Evolutionary conservation across 1,140 invertebrate genomes (phyloP), one percentile per base, ranked within the genome.

Genomic region (Globodera rostochiensis): DNA sequence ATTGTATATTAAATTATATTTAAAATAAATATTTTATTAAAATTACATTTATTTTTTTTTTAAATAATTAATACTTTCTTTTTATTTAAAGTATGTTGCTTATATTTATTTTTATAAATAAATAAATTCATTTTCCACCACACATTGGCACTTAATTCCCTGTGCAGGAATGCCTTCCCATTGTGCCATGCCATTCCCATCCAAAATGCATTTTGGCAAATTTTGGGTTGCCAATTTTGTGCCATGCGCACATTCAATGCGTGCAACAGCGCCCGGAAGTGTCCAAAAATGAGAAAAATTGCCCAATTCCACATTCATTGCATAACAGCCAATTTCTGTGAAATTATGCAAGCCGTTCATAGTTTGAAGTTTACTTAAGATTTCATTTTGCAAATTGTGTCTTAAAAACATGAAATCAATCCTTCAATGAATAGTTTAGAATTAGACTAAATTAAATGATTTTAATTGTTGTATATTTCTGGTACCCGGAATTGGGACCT

Each of bases 191-290:
- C 57, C 57, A 64, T 64, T 64, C 19, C 15, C 11, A 19, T 64
- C 57, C 57, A 64, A 64, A 64, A 64, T 64, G 57, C 57, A 64
- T 64, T 64, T 64, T 64, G 57, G 57, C 57, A 64, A 64, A 13
- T 13, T 64, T 64, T 64, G 13, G 19, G 57, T 64, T 19, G 57
- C 57, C 57, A 64, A 19, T 64, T n/a, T 64, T 15, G 57, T 19
- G 15, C 57, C 57, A 19, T 13, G 57, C 57, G 19, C 57, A 64
- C 57, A 64, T 19, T 64, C 57, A 64, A 64, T 64, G 13, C 19
- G 13, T 64, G 57, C 57, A 64, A 64, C 13, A 64, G 13, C 19
- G 57, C 57, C 57, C 19, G 13, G 57, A 64, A 15, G 57, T 64
- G 57, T 19, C 57, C 57, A 64, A 15, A 19, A 64, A 64, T 64